A percentile compares a stretch with the other conserved stretches of the same genome.
Conservation (phyloP, 2,113 vertebrate genomes). For the Upupa epops region DNA sequence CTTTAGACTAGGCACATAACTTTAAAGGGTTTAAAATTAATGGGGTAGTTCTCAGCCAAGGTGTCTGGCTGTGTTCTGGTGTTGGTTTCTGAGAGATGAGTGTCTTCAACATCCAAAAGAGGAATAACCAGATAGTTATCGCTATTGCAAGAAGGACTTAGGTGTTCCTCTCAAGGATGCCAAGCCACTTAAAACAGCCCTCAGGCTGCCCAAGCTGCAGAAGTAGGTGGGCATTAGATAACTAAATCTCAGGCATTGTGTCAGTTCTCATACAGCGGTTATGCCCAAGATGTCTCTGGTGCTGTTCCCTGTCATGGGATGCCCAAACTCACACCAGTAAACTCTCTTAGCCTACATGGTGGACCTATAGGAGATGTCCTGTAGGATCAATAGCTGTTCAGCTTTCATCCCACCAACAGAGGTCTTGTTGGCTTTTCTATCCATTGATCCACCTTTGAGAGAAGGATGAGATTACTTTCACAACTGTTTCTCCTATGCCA, state of each 20-base stretch:
- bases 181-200: background rate
- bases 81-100: background rate
- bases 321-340: background rate
- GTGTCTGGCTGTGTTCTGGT: background rate
- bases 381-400: background rate
- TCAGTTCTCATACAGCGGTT: background rate
- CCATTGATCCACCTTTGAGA: background rate
- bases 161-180: background rate
- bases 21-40: constrained; percentile 31
- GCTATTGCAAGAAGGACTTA: background rate
- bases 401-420: background rate
- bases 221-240: background rate
- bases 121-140: background rate
- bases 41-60: background rate
- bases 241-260: background rate
- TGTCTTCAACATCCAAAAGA: background rate
- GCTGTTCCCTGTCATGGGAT: background rate
- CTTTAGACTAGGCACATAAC: background rate
- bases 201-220: background rate
- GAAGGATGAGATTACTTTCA: background rate
- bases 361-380: background rate
- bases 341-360: background rate
- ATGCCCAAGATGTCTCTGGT: background rate
- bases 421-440: background rate
- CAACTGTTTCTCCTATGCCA: background rate